Evolutionary conservation across 2,888 invertebrate species (phyloP), one percentile per base, ranked within the genome.

Genomic region (Steinernema scapterisci): DNA sequence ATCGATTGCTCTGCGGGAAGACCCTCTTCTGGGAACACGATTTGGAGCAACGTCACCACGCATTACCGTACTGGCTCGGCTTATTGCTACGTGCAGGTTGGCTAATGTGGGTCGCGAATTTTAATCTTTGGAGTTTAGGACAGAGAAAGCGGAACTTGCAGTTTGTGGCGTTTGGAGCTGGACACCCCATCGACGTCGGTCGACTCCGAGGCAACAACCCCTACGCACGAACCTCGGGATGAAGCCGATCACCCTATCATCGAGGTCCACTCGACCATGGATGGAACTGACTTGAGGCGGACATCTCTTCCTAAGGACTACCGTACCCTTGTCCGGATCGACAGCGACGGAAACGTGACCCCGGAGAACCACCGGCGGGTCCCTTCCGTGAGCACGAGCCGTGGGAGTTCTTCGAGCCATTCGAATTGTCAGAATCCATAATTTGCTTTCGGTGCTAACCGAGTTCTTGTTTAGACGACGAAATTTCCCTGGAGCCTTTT

Each of bases 31-130:
- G 63, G 63, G 19, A 63, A 63, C 19, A 63, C 63, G 16, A 63
- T 63, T 31, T 63, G 63, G 63, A 63, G 63, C 38, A 63, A 63
- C 38, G 63, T 63, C 38, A 63, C 63, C 63, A 38, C 63, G 63
- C 63, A 63, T 16, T 63, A 63, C 38, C 63, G 63, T n/a, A 63
- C 63, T 63, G 63, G 63, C 27, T 63, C 63, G 6, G 63, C 63
- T 31, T 63, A 63, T 25, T 63, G 63, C 19, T 63, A 63, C 63
- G 38, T 63, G 1, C 63, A 63, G 63, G 63, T 63, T 31, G 11
- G 63, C 5, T 25, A 2, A 21, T 54, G 21, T 54, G 2, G 54
- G 2, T 54, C 21, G 3, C 54, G n/a, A n/a, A n/a, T n/a, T n/a
- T n/a, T n/a, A n/a, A n/a, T n/a, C n/a, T n/a, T n/a, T n/a, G n/a